A percentile compares a stretch with the other conserved stretches of the same genome.
phyloP scores from a whole-genome alignment of 2,888 invertebrate genomes.

The Drosophila borealis region DNA sequence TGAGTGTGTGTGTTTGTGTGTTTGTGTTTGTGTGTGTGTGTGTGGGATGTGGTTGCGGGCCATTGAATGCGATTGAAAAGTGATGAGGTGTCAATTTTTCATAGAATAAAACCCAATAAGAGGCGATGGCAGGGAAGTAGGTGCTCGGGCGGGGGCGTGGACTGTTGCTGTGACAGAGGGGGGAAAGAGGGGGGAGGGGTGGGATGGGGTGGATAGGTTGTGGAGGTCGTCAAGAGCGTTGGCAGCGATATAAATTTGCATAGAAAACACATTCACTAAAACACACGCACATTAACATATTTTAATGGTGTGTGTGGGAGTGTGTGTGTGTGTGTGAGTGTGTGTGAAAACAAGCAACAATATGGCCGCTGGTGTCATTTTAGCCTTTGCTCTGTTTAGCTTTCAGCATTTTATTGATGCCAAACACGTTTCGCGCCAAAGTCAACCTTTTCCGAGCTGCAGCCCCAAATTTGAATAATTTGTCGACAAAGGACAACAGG shows the following conservation, averaged over 20 bases:
- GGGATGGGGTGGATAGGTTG: neutral
- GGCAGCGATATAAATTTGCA: conserved; percentile 66
- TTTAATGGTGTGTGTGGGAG: conserved; percentile 49
- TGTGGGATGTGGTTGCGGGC: conserved; percentile 22
- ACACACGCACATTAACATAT: conserved; percentile 57
- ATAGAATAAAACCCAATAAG: conserved; percentile 51
- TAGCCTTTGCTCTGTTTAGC: conserved; percentile 65
- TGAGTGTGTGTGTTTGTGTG: neutral
- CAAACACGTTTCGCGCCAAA: conserved; percentile 69
- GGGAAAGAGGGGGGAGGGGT: neutral
- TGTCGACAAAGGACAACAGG: conserved; percentile 54
- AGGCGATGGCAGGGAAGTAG: neutral
- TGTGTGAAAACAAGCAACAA: conserved; percentile 55
- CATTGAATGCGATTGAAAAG: conserved; percentile 71
- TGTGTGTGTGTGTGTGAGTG: conserved; percentile 11
- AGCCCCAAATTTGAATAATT: conserved; percentile 59
- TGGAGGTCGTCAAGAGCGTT: conserved; percentile 19
- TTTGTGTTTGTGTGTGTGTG: neutral
- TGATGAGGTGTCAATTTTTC: conserved; percentile 81
- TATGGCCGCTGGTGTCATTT: conserved; percentile 77
- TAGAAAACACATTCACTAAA: conserved; percentile 70
- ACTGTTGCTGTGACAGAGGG: neutral
- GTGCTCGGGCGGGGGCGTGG: no score
- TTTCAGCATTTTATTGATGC: conserved; percentile 68
- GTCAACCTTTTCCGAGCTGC: conserved; percentile 49